Evolutionary conservation across 2,888 invertebrate species (phyloP).

Genomic region (Byasa hedistus): DNA sequence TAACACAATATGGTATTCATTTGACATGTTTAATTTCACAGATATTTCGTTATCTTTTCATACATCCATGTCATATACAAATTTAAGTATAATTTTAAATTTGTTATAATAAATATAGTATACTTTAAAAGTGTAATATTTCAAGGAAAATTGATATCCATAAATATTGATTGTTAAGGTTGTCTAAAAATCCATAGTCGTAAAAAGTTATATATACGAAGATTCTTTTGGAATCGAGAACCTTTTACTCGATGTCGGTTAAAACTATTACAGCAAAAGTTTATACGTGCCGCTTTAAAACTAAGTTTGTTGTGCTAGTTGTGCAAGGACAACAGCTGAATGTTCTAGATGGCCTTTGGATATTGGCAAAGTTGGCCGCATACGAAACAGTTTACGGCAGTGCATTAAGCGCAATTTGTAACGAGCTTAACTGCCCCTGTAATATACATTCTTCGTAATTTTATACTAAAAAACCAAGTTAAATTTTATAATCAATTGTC

Average conservation of each 20-base stretch:
- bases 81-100: no score
- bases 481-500: neutral
- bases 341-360: constrained; percentile 14
- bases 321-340: constrained; percentile 19
- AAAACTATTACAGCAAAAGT: constrained; percentile 5
- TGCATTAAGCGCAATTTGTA: constrained; percentile 3
- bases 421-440: neutral
- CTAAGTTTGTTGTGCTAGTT: constrained; percentile 17
- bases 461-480: neutral
- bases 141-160: no score
- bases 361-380: constrained; percentile 7
- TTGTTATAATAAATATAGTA: no score
- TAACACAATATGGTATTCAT: neutral
- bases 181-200: no score
- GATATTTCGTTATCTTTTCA: no score
- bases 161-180: no score
- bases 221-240: neutral
- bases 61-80: no score
- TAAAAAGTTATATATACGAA: no score
- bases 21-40: no score
- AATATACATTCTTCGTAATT: neutral
- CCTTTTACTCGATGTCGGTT: neutral
- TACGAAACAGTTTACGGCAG: neutral
- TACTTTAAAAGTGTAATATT: no score
- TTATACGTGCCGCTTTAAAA: constrained; percentile 5